Conservation (phyloP, 2,888 invertebrate genomes). For the Eupeodes luniger region DNA sequence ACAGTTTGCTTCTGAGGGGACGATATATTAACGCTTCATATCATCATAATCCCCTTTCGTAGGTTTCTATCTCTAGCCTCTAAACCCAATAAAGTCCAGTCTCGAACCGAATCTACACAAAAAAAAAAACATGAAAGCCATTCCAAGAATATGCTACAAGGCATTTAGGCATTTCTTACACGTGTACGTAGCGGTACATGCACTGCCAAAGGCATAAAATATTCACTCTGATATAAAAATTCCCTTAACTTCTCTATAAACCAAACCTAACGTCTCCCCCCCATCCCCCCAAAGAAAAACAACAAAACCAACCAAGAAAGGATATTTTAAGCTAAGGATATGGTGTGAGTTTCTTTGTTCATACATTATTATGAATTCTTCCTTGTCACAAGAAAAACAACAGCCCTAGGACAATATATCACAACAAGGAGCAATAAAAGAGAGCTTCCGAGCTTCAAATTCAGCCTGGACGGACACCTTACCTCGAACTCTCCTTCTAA, state of each 20-base stretch:
- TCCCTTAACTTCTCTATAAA: neutral
- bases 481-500: slow-evolving; percentile 11
- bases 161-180: slow-evolving; percentile 28
- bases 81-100: slow-evolving; percentile 21
- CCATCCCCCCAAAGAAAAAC: too few species aligned
- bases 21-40: slow-evolving; percentile 26
- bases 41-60: slow-evolving; percentile 19
- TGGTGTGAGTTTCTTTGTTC: neutral
- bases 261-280: too few species aligned
- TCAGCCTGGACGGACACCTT: slow-evolving; percentile 42
- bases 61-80: neutral
- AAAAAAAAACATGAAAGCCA: slow-evolving; percentile 26
- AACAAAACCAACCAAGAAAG: neutral
- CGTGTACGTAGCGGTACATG: slow-evolving; percentile 23
- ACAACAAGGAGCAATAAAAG: slow-evolving; percentile 37
- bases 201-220: slow-evolving; percentile 52
- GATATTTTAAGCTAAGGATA: neutral
- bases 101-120: neutral
- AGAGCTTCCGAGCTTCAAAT: slow-evolving; percentile 12
- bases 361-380: slow-evolving; percentile 34
- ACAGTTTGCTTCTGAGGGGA: too few species aligned
- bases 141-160: slow-evolving; percentile 21
- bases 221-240: slow-evolving; percentile 48
- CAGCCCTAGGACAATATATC: slow-evolving; percentile 22
- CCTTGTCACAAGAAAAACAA: slow-evolving; percentile 34